Evolutionary conservation across 2,888 invertebrate species (phyloP).

Genomic region (Drosophila koepferae): DNA sequence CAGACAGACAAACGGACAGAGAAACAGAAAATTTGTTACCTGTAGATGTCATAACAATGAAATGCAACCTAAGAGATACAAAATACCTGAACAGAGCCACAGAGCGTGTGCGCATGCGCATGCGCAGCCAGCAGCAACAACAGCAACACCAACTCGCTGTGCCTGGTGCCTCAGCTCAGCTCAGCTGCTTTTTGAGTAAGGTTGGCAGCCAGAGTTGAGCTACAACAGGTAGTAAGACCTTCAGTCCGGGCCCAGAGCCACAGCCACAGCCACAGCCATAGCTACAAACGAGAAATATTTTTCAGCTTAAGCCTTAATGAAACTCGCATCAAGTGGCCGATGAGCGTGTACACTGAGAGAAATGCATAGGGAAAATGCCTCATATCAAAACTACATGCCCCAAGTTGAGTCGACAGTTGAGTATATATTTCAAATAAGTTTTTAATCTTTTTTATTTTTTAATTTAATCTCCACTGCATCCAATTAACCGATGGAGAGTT

Average conservation of each 20-base stretch:
- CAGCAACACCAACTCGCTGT: slow-evolving; percentile 42
- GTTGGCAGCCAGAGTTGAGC: slow-evolving; percentile 41
- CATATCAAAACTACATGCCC: too few species aligned
- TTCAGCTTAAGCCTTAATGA: slow-evolving; percentile 74
- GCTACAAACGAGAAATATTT: slow-evolving; percentile 54
- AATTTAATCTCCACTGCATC: background rate
- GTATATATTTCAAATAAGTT: background rate
- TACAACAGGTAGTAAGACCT: slow-evolving; percentile 73
- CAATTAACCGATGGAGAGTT: background rate
- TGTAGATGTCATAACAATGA: slow-evolving; percentile 80
- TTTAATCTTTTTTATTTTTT: too few species aligned
- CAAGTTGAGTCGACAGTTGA: background rate
- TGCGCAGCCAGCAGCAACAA: slow-evolving; percentile 53
- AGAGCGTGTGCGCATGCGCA: slow-evolving; percentile 68
- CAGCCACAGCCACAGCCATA: slow-evolving; percentile 9
- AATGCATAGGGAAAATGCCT: background rate
- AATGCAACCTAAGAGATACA: slow-evolving; percentile 75
- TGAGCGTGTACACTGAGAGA: slow-evolving; percentile 19
- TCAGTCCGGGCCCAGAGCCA: slow-evolving; percentile 41
- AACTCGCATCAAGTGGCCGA: slow-evolving; percentile 77
- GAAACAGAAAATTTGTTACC: slow-evolving; percentile 73
- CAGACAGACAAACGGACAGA: slow-evolving; percentile 34
- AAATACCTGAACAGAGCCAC: slow-evolving; percentile 43
- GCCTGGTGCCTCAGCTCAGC: slow-evolving; percentile 47
- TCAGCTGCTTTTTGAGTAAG: slow-evolving; percentile 75